Evolutionary conservation across 2,113 vertebrate species (phyloP), one percentile per base, ranked within the genome.

Genomic region (Indri indri): DNA sequence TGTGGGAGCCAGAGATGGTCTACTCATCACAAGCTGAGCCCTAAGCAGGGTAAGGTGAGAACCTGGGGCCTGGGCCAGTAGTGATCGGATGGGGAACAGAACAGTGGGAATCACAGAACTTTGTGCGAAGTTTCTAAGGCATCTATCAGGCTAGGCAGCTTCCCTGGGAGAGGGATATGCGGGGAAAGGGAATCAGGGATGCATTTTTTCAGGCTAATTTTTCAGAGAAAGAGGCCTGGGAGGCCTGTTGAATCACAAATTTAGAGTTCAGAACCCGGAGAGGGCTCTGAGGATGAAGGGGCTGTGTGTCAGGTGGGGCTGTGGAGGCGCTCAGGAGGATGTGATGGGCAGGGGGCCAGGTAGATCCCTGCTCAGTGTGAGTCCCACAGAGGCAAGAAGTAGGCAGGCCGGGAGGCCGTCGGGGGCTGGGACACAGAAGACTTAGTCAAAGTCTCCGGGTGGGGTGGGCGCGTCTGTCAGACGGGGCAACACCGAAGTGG

Each of bases 401-500:
- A 57, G 34, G 23, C 73, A 16, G 34, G 71, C 0, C 6, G 34
- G 3, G 25, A 52, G 79, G 54, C 63, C 57, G 13, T 9, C 16
- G 54, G 57, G 47, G 37, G 40, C 50, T 5, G 20, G 57, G 96
- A 85, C 89, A 45, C 91, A n/a, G 11, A 66, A 52, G 74, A 96
- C 93, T 95, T 91, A 45, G 94, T 85, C 95, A 81, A 87, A 95
- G 94, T 94, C 84, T 77, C 71, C 76, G 17, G 59, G 71, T 63
- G 32, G 59, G 42, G 83, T 68, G 93, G 94, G 95, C 88, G 85
- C 95, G 93, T 91, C 97, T 97, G 97, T 97, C 97, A 97, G 88
- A 84, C 3, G 52, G 61, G 88, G 66, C 92, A 66, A 40, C 84
- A 30, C 71, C 34, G 47, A 93, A 81, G 87, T 80, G 54, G 40